Conservation (phyloP, 2,888 invertebrate genomes). For the Aphodius granarius region DNA sequence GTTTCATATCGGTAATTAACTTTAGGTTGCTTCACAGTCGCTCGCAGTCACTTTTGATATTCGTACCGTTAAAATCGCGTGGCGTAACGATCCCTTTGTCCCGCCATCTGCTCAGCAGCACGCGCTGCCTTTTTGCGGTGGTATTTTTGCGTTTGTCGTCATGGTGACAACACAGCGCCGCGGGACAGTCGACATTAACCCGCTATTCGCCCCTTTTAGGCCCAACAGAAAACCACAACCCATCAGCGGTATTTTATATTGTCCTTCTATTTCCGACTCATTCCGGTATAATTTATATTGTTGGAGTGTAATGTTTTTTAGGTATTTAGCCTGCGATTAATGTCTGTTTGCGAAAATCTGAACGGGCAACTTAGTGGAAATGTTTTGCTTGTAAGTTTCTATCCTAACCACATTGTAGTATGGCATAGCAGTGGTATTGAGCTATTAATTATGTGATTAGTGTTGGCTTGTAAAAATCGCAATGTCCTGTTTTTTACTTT, state of each 20-base stretch:
- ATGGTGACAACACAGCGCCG: background rate
- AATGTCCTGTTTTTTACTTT: too few species aligned
- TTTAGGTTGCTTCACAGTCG: background rate
- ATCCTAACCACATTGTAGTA: too few species aligned
- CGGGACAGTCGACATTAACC: background rate
- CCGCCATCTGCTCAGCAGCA: background rate
- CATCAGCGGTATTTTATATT: background rate
- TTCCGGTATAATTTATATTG: background rate
- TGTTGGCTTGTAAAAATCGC: too few species aligned
- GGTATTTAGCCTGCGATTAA: background rate
- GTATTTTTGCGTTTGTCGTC: background rate
- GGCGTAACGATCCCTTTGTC: background rate
- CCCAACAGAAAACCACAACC: background rate
- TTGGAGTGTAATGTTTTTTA: background rate
- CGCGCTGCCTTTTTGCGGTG: background rate
- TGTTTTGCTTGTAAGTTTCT: too few species aligned
- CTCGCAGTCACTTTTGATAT: background rate
- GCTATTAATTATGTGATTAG: too few species aligned
- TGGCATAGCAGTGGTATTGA: too few species aligned
- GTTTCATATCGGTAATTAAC: background rate
- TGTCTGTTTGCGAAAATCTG: background rate
- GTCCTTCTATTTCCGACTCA: background rate
- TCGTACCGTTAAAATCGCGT: background rate
- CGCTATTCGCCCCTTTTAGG: background rate
- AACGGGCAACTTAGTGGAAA: too few species aligned